phyloP scores from a whole-genome alignment of 64 coral and sea anemone genomes.

The Astreopora myriophthalma region DNA sequence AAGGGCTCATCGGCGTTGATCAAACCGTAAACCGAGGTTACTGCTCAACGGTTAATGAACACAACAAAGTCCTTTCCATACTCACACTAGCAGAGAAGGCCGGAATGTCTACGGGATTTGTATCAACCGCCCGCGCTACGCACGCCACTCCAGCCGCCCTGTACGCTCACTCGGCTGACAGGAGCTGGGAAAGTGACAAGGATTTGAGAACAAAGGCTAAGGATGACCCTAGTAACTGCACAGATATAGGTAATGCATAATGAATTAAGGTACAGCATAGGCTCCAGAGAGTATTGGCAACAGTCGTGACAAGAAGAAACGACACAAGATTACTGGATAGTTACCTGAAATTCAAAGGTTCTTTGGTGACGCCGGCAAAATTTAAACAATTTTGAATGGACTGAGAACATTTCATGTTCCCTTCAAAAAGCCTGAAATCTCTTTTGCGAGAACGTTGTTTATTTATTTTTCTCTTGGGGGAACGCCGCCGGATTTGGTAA shows the following conservation, averaged over 20 bases:
- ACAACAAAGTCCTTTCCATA: conserved; percentile 83
- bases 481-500: no score
- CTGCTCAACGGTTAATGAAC: conserved; percentile 63
- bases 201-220: neutral
- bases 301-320: no score
- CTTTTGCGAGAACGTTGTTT: no score
- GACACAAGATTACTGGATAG: no score
- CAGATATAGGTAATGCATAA: conserved; percentile 74
- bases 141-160: conserved; percentile 83
- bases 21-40: conserved; percentile 34
- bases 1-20: conserved; percentile 77
- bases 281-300: no score
- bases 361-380: no score
- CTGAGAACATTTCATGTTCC: no score
- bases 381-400: no score
- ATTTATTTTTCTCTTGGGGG: no score
- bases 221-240: conserved; percentile 71
- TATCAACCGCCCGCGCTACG: conserved; percentile 84
- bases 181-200: conserved; percentile 73
- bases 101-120: conserved; percentile 93
- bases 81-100: conserved; percentile 77
- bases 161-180: conserved; percentile 66
- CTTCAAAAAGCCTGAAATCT: no score
- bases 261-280: neutral
- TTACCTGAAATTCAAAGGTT: no score